Percentiles rank a stretch among this genome's conserved stretches.
phyloP scores from a whole-genome alignment of 2,888 invertebrate genomes.

The Pycnomerus fuliginosus region DNA sequence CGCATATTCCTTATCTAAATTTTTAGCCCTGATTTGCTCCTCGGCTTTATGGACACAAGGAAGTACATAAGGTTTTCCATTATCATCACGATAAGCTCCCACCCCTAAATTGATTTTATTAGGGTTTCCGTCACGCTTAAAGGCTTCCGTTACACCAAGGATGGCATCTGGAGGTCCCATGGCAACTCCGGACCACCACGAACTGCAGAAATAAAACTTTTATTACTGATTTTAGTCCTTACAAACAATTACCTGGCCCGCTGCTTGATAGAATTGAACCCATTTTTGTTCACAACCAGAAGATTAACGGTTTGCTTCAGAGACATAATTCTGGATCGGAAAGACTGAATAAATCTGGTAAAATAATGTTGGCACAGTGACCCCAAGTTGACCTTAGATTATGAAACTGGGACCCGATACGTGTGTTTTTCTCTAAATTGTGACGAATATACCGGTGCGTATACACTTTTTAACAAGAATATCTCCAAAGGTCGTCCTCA shows the following conservation, averaged over 20 bases:
- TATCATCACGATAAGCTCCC: slow-evolving; percentile 96
- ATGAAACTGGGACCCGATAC: slow-evolving; percentile 1
- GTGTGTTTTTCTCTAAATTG: no score
- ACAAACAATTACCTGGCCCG: slow-evolving; percentile 34
- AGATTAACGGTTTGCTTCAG: slow-evolving; percentile 32
- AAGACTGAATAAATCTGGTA: slow-evolving; percentile 5
- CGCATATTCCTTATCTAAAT: slow-evolving; percentile 92
- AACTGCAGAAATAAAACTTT: slow-evolving; percentile 55
- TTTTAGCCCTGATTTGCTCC: slow-evolving; percentile 64
- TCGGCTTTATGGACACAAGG: slow-evolving; percentile 89
- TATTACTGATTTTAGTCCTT: background rate
- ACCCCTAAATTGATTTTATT: slow-evolving; percentile 97
- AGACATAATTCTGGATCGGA: slow-evolving; percentile 28
- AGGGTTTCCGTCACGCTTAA: slow-evolving; percentile 82
- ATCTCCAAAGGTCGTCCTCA: no score
- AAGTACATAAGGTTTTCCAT: slow-evolving; percentile 93
- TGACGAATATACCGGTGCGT: no score
- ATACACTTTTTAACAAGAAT: no score
- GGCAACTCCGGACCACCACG: slow-evolving; percentile 85
- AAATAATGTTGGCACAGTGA: slow-evolving; percentile 12
- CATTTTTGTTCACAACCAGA: slow-evolving; percentile 33
- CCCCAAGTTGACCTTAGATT: slow-evolving; percentile 11
- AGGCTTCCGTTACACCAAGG: slow-evolving; percentile 96
- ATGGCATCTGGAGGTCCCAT: slow-evolving; percentile 99
- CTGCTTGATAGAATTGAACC: slow-evolving; percentile 28